Evolutionary conservation across 2,113 vertebrate genomes (phyloP).

Genomic region (Greenwoodochromis staneri): DNA sequence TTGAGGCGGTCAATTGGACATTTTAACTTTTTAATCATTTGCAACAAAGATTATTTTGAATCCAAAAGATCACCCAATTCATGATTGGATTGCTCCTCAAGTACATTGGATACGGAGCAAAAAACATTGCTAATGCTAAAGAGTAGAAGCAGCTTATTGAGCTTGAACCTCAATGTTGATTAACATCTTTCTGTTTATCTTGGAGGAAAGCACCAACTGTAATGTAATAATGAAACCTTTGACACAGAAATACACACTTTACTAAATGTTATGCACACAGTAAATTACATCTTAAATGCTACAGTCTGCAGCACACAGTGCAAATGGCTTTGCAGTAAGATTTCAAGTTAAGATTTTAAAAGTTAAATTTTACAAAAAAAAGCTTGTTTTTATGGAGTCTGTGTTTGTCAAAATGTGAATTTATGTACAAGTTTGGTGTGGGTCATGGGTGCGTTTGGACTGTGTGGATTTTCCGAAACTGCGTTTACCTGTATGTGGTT

Average conservation of each 20-base stretch:
- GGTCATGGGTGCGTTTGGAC: not conserved
- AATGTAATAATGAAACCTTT: not conserved
- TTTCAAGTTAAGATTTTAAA: not conserved
- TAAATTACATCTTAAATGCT: not conserved
- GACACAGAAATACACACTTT: not conserved
- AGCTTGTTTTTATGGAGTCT: not conserved
- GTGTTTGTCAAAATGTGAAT: not conserved
- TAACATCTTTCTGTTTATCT: slow-evolving; percentile 28
- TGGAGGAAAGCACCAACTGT: not conserved
- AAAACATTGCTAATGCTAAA: not conserved
- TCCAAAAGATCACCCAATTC: not conserved
- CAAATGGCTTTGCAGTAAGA: not conserved
- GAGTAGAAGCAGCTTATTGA: not conserved
- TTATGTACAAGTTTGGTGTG: not conserved
- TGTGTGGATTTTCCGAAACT: not conserved
- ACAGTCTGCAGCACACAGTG: not conserved
- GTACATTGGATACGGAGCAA: not conserved
- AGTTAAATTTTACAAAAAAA: not conserved
- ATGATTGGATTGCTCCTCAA: not conserved
- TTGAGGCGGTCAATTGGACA: not conserved
- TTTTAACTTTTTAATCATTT: not conserved
- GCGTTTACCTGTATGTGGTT: not conserved
- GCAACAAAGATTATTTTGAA: not conserved
- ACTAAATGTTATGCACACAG: not conserved
- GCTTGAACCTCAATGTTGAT: slow-evolving; percentile 40